Evolutionary conservation across 2,113 vertebrate genomes (phyloP), one percentile per base, ranked within the genome.

Genomic region (Circaetus gallicus): DNA sequence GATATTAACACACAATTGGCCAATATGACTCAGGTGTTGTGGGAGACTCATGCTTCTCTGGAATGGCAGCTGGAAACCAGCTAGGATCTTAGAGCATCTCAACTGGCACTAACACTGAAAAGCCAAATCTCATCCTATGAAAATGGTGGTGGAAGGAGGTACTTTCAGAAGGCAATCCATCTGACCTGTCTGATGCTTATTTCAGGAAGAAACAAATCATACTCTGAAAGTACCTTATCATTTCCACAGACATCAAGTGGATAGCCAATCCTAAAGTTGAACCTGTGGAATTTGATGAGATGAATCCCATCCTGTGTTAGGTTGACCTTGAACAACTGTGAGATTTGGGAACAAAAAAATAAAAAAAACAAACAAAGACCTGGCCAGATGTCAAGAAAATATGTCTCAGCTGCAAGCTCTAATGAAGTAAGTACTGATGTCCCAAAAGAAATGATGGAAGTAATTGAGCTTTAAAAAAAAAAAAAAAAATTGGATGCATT

Each of bases 391-490:
- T 93, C 82, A 91, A 76, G 58, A 81, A 93, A 86, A 77, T 47
- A 45, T 58, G 42, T 77, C 82, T 92, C 82, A 96, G 53, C 66
- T 86, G 76, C 7, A 20, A 95, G n/a, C 42, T 78, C 22, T 93
- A 83, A 80, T 88, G 82, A 94, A 82, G 24, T 82, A 86, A 93
- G 36, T 87, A 76, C 34, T 66, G n/a, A 90, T 70, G 55, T 94
- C 85, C 85, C 84, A 65, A 82, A 93, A 91, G 62, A 95, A 96
- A 85, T 80, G 26, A 79, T 42, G 20, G 29, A 92, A 82, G 40
- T 90, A 95, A 92, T 73, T 92, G 78, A 90, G 69, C 32, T 89
- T 19, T 26, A 50, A 50, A 83, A 81, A 52, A 82, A 78, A 63
- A 17, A 10, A 1, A 29, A 49, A 80, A 59, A 79, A 26, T 5